These are phyloP conservation scores for Nasalis larvatus DNA, from an alignment of 2,113 vertebrate species.

Conservation along the genomic window DNA sequence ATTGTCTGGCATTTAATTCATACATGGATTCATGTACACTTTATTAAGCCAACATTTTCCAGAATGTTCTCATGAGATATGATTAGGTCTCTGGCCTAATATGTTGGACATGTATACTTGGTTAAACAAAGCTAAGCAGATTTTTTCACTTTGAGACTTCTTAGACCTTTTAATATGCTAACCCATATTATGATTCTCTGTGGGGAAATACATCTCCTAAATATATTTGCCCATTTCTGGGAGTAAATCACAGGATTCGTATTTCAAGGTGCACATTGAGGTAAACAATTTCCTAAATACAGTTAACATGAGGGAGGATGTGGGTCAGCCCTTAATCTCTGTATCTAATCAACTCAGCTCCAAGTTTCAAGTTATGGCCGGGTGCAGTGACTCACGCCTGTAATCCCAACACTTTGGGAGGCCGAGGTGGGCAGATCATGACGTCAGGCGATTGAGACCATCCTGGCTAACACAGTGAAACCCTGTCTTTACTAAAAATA, in stretches of 20 bases:
- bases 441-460: no score
- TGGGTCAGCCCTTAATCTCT: not conserved
- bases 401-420: no score
- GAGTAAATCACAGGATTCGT: not conserved
- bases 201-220: not conserved
- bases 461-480: no score
- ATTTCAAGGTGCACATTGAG: not conserved
- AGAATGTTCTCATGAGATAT: not conserved
- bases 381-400: no score
- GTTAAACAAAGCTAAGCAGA: conserved; percentile 41
- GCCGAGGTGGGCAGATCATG: no score
- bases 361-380: not conserved
- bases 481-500: no score
- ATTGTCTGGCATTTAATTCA: not conserved
- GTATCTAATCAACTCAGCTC: not conserved
- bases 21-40: not conserved
- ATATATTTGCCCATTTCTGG: not conserved
- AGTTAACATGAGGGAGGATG: not conserved
- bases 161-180: not conserved
- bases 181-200: not conserved
- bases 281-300: not conserved
- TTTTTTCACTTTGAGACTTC: not conserved
- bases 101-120: not conserved
- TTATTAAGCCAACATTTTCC: not conserved
- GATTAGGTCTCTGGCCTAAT: not conserved